Evolutionary conservation across 2,888 invertebrate species (phyloP).

Genomic region (Chrysomela aeneicollis): DNA sequence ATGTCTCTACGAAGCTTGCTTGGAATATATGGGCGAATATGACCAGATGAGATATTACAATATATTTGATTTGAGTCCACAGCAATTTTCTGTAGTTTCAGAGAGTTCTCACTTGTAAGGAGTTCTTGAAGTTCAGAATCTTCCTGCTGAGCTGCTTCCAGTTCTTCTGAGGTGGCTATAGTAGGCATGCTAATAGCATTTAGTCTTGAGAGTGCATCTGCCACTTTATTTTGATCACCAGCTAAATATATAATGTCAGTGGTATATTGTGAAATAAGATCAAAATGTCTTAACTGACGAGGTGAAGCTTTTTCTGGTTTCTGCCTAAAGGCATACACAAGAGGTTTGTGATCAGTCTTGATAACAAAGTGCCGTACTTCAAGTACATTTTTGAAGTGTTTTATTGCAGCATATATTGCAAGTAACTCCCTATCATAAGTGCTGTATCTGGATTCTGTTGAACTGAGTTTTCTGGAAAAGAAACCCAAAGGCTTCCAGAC

Average conservation of each 20-base stretch:
- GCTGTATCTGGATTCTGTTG: conserved; percentile 50
- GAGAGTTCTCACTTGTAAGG: neutral
- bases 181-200: neutral
- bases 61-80: neutral
- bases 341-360: neutral
- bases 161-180: neutral
- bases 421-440: conserved; percentile 45
- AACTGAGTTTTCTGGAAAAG: conserved; percentile 52
- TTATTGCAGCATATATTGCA: conserved; percentile 23
- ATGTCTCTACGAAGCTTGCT: conserved; percentile 23
- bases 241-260: neutral
- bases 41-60: neutral
- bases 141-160: neutral
- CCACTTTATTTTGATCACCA: neutral
- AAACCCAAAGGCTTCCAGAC: conserved; percentile 54
- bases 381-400: neutral
- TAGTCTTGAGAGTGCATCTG: neutral
- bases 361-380: neutral
- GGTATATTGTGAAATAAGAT: neutral
- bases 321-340: neutral
- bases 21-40: conserved; percentile 30
- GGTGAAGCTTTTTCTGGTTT: neutral
- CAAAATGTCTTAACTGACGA: neutral
- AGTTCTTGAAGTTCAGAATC: neutral
- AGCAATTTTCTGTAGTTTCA: neutral